Evolutionary conservation across 2,113 vertebrate species (phyloP), one percentile per base, ranked within the genome.

Genomic region (Xenopus laevis): DNA sequence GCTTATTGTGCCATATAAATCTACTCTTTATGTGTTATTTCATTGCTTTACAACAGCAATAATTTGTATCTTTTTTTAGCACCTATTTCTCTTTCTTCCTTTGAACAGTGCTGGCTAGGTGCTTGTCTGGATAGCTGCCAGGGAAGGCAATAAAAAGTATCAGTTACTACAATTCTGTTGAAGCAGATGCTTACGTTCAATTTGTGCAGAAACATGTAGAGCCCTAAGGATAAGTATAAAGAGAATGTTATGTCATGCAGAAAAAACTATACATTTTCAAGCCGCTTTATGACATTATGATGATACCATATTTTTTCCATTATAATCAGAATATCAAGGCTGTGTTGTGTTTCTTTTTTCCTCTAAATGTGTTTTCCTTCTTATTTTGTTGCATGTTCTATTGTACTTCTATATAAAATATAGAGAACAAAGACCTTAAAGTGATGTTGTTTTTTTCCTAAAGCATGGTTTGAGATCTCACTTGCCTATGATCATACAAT

Each of bases 121-220:
- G 20, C n/a, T 46, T 67, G 59, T 17, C 65, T 67, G 57, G 55
- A 44, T 62, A 23, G 44, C 8, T 47, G 68, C 27, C 65, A 68
- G 50, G 12, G 27, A 68, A 62, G 17, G 65, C 58, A 75, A 75
- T 67, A 75, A 62, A 67, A 75, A 53, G 23, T 21, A 68, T 68
- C 57, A 50, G 72, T 74, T 74, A 67, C 72, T 67, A 67, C 40
- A 74, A 21, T 74, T 67, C 64, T 18, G 65, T 74, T 74, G 62
- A 67, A 60, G 72, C 55, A 16, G 72, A 74, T 74, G 15, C 72
- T 74, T 74, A 74, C 67, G 72, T 74, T 74, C 55, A 74, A 75
- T 75, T 75, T 75, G 66, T 75, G 58, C 23, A 62, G 65, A 60
- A 55, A 68, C 65, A 75, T n/a, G n/a, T 75, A 55, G 65, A 68